Conservation (phyloP, 2,888 invertebrate species). For the Rhimphoctona megacephalus region DNA sequence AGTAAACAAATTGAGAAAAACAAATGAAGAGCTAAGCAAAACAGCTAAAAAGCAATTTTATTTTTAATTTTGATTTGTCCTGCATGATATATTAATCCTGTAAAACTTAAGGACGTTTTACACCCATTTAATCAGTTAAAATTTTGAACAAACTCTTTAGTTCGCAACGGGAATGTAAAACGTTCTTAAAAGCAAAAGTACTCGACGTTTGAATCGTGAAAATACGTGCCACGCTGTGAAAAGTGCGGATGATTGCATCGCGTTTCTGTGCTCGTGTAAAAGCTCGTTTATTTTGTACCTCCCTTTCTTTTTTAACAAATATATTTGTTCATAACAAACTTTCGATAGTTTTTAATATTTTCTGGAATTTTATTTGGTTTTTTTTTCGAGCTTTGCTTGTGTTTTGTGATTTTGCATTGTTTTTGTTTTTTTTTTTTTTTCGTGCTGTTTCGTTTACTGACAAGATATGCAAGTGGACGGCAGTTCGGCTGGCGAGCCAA, state of each 20-base stretch:
- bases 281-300: constrained; percentile 27
- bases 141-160: not conserved
- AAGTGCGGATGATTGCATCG: constrained; percentile 63
- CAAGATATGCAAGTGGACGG: constrained; percentile 79
- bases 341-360: constrained; percentile 15
- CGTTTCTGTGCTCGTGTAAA: constrained; percentile 59
- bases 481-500: constrained; percentile 79
- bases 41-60: not conserved
- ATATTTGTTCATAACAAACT: not conserved
- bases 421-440: constrained; percentile 8
- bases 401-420: constrained; percentile 23
- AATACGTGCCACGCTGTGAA: constrained; percentile 64
- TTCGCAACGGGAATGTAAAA: not conserved
- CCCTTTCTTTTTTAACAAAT: not conserved
- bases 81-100: not conserved
- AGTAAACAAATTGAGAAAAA: not conserved
- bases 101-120: not conserved
- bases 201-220: constrained; percentile 44
- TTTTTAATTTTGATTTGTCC: not conserved
- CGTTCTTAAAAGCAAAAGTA: constrained; percentile 17
- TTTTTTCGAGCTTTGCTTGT: constrained; percentile 18
- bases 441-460: constrained; percentile 74
- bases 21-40: not conserved
- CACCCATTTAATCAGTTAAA: not conserved
- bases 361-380: not conserved